These are phyloP conservation scores for Lamprotornis superbus DNA, from an alignment of 2,113 vertebrate genomes.

Conservation along the genomic window DNA sequence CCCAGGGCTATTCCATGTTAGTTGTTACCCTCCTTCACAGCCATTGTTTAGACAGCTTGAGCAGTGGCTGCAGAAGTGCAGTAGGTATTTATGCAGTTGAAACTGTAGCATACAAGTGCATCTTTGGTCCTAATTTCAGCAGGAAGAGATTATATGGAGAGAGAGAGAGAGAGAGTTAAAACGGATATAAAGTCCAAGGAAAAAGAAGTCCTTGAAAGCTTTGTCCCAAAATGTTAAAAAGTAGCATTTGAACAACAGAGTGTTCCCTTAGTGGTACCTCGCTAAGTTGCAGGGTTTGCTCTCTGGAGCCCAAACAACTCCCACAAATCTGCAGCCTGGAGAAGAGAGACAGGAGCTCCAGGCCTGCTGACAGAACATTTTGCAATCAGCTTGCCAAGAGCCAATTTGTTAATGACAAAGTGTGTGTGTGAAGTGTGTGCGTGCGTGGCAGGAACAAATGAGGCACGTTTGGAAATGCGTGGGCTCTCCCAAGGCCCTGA, in stretches of 20 bases:
- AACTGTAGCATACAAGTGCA: slow-evolving; percentile 49
- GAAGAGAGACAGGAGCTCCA: neutral
- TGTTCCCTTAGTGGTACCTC: neutral
- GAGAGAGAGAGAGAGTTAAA: neutral
- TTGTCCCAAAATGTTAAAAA: neutral
- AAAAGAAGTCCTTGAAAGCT: neutral
- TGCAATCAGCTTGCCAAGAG: neutral
- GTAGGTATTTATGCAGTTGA: slow-evolving; percentile 75
- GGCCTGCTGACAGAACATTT: neutral
- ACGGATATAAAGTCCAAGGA: neutral
- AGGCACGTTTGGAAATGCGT: neutral
- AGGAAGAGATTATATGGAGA: neutral
- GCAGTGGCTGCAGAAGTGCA: slow-evolving; percentile 51
- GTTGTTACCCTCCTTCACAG: slow-evolving; percentile 75
- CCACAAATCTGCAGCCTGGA: neutral
- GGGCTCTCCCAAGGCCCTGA: neutral
- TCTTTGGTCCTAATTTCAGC: slow-evolving; percentile 43
- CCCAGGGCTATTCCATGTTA: slow-evolving; percentile 84
- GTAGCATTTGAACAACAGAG: neutral
- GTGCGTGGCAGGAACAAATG: neutral
- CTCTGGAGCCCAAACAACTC: neutral
- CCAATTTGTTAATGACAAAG: rapidly evolving
- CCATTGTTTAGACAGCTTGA: slow-evolving; percentile 93
- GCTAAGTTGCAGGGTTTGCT: neutral
- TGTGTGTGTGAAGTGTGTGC: rapidly evolving